Evolutionary conservation across 2,888 invertebrate genomes (phyloP).

Genomic region (Acronicta alni): DNA sequence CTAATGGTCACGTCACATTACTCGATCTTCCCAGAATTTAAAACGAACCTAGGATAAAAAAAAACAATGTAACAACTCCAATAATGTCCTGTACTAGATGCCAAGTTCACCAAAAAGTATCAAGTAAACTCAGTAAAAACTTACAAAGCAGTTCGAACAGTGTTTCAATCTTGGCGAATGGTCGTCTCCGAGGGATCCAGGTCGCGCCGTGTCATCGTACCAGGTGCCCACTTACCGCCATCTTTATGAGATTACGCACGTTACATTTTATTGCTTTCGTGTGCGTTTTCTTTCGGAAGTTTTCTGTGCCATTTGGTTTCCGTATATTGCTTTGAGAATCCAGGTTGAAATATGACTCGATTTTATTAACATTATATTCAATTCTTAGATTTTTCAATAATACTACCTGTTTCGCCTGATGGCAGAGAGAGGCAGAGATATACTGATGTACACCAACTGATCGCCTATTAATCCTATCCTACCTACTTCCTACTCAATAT

Average conservation of each 20-base stretch:
- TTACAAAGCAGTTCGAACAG: background rate
- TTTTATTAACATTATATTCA: background rate
- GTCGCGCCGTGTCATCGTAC: conserved; percentile 5
- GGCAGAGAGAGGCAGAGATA: no score
- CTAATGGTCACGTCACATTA: no score
- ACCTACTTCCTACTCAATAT: no score
- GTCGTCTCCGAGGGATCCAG: conserved; percentile 3
- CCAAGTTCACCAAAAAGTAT: background rate
- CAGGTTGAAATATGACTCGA: no score
- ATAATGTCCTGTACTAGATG: no score
- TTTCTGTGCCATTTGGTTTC: conserved; percentile 9
- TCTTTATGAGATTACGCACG: conserved; percentile 18
- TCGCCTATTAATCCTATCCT: no score
- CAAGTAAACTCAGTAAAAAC: background rate
- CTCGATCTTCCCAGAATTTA: no score
- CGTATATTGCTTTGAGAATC: background rate
- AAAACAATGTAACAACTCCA: no score
- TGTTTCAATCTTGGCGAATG: background rate
- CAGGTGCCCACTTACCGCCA: conserved; percentile 14
- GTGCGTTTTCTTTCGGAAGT: conserved; percentile 9
- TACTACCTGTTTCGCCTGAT: no score
- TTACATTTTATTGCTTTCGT: conserved; percentile 28
- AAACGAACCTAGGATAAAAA: no score
- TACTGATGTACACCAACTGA: no score
- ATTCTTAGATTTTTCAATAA: no score